Evolutionary conservation across 2,113 vertebrate genomes (phyloP).

Genomic region (Apodemus sylvaticus): DNA sequence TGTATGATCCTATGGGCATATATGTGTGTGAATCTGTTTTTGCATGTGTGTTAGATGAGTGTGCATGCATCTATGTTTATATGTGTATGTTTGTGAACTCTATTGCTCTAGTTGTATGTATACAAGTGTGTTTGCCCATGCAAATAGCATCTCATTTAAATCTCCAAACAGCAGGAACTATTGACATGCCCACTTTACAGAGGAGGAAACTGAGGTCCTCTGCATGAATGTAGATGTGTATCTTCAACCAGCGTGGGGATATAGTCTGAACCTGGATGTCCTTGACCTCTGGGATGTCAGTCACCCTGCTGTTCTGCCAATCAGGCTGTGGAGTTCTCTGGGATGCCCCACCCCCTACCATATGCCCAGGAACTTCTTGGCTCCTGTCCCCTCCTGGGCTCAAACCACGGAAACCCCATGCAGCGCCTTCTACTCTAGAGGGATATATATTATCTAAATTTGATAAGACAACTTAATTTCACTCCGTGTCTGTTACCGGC

Average conservation of each 20-base stretch:
- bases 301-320: accelerated
- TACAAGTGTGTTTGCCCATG: neutral
- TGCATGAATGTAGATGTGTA: neutral
- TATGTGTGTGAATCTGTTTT: neutral
- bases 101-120: neutral
- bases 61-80: neutral
- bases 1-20: neutral
- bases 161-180: too few species aligned
- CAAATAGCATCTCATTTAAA: neutral
- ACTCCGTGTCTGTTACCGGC: conserved; percentile 88
- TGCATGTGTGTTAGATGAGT: neutral
- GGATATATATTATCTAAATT: conserved; percentile 91
- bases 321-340: neutral
- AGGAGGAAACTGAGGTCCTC: neutral
- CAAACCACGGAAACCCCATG: conserved; percentile 82
- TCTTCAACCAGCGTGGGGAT: neutral
- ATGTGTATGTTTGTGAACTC: neutral
- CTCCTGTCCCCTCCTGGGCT: conserved; percentile 66
- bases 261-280: neutral
- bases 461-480: conserved; percentile 92
- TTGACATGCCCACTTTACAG: neutral
- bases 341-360: accelerated
- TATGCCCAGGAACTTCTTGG: neutral
- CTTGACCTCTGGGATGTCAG: neutral
- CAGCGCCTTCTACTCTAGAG: conserved; percentile 84